Evolutionary conservation across 92 coral and sea anemone species (phyloP), one percentile per base, ranked within the genome.

Genomic region (Nematostella vectensis): DNA sequence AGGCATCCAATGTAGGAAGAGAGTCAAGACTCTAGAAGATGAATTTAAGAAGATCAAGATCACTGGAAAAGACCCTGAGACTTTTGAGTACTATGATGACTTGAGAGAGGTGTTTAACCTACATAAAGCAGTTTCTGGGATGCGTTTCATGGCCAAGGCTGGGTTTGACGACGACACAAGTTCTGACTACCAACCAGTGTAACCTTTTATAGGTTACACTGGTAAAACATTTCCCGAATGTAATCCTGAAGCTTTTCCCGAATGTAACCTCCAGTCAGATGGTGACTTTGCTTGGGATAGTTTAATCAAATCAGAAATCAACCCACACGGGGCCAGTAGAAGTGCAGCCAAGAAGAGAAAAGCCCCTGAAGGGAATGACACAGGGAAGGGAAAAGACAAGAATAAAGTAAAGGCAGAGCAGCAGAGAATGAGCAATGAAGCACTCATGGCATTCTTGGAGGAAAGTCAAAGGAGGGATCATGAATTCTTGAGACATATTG

Each of bases 1-100:
- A 63, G 84, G 74, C 50, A 28, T 60, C 31, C 84, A 77, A 40
- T 70, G 84, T 44, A 77, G 64, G 29, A 61, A 44, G 11, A 58
- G 69, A 40, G 53, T 72, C 9, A 72, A 72, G 43, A 42, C 68
- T 26, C 76, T 79, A 25, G 76, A 67, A 53, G 72, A 67, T 39
- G 67, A 71, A 44, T 71, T 68, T 60, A 79, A 79, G 61, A 45
- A 56, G 54, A 70, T 59, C 27, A 78, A 58, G 51, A 63, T 54
- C 16, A 54, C 61, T 10, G 78, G 60, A 15, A 53, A 61, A 61
- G 50, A 79, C 58, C 40, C 54, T n/a, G 80, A 67, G 54, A 11
- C 64, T 24, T 79, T 61, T 26, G 70, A 70, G 24, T 75, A 68
- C 70, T 67, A 50, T 47, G 70, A 75, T n/a, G 65, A 75, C 19